Conservation (phyloP, 2,888 invertebrate genomes). For the Pandemis cinnamomeana region DNA sequence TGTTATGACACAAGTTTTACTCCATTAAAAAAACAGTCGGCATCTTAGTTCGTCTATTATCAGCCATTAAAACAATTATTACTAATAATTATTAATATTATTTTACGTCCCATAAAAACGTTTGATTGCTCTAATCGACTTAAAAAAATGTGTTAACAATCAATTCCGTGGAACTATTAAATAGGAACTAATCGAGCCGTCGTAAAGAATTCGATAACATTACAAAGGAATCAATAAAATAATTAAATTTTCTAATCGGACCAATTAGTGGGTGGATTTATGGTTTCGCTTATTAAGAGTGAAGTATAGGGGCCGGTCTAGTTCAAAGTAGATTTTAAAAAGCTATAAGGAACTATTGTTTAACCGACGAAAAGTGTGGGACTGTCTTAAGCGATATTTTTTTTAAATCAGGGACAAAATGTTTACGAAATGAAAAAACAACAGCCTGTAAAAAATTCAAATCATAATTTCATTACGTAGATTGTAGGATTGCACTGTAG, state of each 20-base stretch:
- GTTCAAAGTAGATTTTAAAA: constrained; percentile 6
- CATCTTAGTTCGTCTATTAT: constrained; percentile 12
- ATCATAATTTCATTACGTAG: too few relatives aligned
- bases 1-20: neutral
- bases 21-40: neutral
- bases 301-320: constrained; percentile 29
- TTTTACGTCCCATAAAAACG: constrained; percentile 22
- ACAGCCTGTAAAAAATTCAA: too few relatives aligned
- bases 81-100: constrained; percentile 21
- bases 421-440: too few relatives aligned
- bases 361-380: neutral
- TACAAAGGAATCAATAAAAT: constrained; percentile 48
- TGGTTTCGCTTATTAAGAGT: constrained; percentile 46
- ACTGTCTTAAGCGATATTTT: neutral
- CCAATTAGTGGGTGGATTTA: constrained; percentile 47
- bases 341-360: neutral
- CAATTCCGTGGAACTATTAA: constrained; percentile 37
- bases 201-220: constrained; percentile 45
- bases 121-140: constrained; percentile 36
- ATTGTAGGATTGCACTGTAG: too few relatives aligned
- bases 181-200: constrained; percentile 38
- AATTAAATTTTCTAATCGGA: constrained; percentile 47
- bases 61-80: constrained; percentile 23
- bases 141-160: constrained; percentile 42
- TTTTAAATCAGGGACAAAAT: too few relatives aligned